A percentile compares a stretch with the other conserved stretches of the same genome.
phyloP scores from a whole-genome alignment of 2,888 invertebrate species.

The Hirtodrosophila cameraria region DNA sequence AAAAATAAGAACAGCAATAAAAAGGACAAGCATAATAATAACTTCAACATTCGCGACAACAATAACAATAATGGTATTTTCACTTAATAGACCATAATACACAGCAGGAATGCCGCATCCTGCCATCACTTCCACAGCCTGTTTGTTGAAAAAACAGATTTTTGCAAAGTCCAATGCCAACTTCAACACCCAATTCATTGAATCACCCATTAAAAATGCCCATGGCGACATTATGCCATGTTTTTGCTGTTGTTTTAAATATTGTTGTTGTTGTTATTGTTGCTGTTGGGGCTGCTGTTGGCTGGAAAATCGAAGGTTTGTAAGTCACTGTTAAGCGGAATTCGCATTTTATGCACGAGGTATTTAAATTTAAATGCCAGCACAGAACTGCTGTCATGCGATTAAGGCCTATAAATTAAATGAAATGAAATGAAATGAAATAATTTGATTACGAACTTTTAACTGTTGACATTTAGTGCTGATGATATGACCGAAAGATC shows the following conservation, averaged over 20 bases:
- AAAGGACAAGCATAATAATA: slow-evolving; percentile 31
- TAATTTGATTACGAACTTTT: slow-evolving; percentile 51
- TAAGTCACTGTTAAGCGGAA: slow-evolving; percentile 4
- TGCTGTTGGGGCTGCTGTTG: slow-evolving; percentile 16
- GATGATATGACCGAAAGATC: background rate
- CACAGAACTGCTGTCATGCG: slow-evolving; percentile 23
- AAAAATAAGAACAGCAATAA: slow-evolving; percentile 41
- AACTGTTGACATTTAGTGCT: slow-evolving; percentile 43
- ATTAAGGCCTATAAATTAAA: slow-evolving; percentile 55
- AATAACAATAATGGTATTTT: slow-evolving; percentile 73
- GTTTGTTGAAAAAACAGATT: slow-evolving; percentile 35
- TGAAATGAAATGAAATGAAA: slow-evolving; percentile 64
- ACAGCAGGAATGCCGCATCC: slow-evolving; percentile 39
- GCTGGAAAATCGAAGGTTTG: slow-evolving; percentile 14
- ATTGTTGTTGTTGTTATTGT: slow-evolving; percentile 31
- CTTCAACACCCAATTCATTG: slow-evolving; percentile 57
- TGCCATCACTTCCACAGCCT: background rate
- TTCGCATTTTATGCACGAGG: slow-evolving; percentile 49
- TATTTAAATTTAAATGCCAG: slow-evolving; percentile 62
- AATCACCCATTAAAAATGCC: slow-evolving; percentile 65
- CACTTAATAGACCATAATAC: slow-evolving; percentile 82
- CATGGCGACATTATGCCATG: slow-evolving; percentile 62
- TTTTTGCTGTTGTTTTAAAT: slow-evolving; percentile 38
- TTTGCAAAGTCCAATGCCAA: slow-evolving; percentile 34
- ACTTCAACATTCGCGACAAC: slow-evolving; percentile 35